These are phyloP conservation scores for Tetrapedia diversipes DNA, from an alignment of 2,888 invertebrate genomes.

Conservation along the genomic window DNA sequence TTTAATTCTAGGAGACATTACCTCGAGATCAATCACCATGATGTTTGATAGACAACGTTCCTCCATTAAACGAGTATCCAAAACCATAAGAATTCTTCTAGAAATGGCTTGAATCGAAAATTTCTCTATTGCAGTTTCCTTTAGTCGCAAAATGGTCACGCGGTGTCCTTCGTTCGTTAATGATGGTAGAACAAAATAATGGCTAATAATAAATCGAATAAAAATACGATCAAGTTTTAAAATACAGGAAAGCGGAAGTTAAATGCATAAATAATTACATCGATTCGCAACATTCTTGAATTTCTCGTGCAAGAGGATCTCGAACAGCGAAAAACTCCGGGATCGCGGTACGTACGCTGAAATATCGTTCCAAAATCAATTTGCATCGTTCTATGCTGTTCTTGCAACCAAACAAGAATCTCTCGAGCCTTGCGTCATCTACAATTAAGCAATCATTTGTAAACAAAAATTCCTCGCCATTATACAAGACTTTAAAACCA, in stretches of 20 bases:
- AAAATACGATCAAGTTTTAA: background rate
- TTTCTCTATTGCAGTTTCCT: constrained; percentile 73
- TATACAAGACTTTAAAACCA: too few relatives aligned
- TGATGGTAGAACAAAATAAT: constrained; percentile 79
- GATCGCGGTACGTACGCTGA: constrained; percentile 77
- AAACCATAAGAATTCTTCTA: constrained; percentile 79
- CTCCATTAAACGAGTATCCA: constrained; percentile 78
- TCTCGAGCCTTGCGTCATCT: constrained; percentile 79
- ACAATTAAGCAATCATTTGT: constrained; percentile 12
- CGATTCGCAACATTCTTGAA: constrained; percentile 76
- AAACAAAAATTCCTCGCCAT: too few relatives aligned
- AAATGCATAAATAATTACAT: constrained; percentile 69
- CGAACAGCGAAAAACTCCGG: constrained; percentile 80
- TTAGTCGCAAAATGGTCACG: constrained; percentile 77
- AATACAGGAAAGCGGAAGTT: background rate
- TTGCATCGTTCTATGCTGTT: constrained; percentile 81
- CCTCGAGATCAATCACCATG: constrained; percentile 80
- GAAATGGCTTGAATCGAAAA: constrained; percentile 77
- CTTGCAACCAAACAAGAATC: constrained; percentile 81
- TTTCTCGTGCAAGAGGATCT: constrained; percentile 78
- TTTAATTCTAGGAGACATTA: constrained; percentile 37
- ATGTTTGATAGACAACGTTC: constrained; percentile 79
- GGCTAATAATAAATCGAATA: constrained; percentile 60
- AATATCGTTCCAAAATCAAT: constrained; percentile 80
- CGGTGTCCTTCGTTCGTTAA: constrained; percentile 80